These are phyloP conservation scores for Chrysocyon brachyurus DNA, from an alignment of 2,797 vertebrate genomes.

Conservation along the genomic window DNA sequence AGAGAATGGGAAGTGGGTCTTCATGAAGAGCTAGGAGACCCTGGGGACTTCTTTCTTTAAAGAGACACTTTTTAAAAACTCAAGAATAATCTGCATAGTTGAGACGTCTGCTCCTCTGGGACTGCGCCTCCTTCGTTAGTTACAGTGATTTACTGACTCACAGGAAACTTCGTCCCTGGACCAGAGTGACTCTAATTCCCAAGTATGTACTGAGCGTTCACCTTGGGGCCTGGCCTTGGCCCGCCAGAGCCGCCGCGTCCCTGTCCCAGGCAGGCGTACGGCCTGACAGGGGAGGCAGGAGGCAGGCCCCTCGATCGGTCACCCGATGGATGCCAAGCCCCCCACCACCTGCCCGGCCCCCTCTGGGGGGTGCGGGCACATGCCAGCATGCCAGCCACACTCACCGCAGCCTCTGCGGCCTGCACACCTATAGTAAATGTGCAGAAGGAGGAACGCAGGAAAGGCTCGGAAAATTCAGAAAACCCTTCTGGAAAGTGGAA, in stretches of 20 bases:
- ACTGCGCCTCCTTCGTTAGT: slow-evolving; percentile 61
- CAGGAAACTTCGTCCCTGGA: slow-evolving; percentile 62
- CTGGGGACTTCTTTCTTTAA: slow-evolving; percentile 67
- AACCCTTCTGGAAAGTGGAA: neutral
- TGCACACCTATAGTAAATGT: neutral
- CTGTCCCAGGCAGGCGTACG: neutral
- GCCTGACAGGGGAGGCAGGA: fast-evolving
- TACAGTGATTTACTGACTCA: slow-evolving; percentile 76
- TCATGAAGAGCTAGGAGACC: neutral
- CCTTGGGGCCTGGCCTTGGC: neutral
- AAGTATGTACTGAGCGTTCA: neutral
- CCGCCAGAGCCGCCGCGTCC: fast-evolving
- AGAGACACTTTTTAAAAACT: slow-evolving; percentile 78
- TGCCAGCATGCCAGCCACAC: neutral
- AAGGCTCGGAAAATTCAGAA: neutral
- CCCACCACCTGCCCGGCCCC: neutral
- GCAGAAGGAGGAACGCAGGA: fast-evolving
- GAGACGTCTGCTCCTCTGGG: slow-evolving; percentile 67
- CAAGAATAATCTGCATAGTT: slow-evolving; percentile 67
- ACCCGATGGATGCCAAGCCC: neutral
- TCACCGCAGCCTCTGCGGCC: neutral
- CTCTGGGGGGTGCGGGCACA: neutral
- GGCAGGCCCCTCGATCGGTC: neutral
- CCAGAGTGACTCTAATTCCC: slow-evolving; percentile 67
- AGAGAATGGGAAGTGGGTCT: slow-evolving; percentile 30